A percentile compares a stretch with the other conserved stretches of the same genome.
phyloP scores from a whole-genome alignment of 2,888 invertebrate species.

The Sminthurides aquaticus region DNA sequence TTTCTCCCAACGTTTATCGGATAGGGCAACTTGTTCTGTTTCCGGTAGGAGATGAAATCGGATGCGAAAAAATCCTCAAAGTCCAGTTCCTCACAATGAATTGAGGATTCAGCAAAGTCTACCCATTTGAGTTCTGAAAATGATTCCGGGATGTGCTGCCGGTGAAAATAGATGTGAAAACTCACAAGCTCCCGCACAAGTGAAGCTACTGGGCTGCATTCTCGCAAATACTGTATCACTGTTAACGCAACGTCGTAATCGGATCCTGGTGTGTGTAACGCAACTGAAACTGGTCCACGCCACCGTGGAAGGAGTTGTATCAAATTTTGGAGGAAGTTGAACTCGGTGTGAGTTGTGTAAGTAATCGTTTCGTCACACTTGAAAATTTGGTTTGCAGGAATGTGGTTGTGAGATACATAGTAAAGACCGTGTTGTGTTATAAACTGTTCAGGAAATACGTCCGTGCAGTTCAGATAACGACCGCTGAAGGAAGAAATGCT shows the following conservation, averaged over 20 bases:
- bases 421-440: conserved; percentile 58
- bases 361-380: conserved; percentile 78
- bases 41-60: background rate
- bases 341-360: conserved; percentile 89
- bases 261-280: conserved; percentile 77
- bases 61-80: background rate
- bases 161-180: conserved; percentile 74
- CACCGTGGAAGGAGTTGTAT: conserved; percentile 75
- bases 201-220: conserved; percentile 58
- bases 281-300: conserved; percentile 79
- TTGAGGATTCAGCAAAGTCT: background rate
- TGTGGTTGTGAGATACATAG: conserved; percentile 82
- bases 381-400: conserved; percentile 60
- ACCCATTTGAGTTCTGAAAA: background rate
- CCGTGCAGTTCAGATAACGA: background rate
- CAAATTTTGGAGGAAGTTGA: conserved; percentile 82
- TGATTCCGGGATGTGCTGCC: background rate
- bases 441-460: background rate
- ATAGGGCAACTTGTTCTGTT: background rate
- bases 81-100: background rate
- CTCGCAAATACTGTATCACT: conserved; percentile 71
- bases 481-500: no score
- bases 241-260: conserved; percentile 71
- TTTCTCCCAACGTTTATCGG: conserved; percentile 1
- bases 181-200: conserved; percentile 71